A percentile compares a stretch with the other conserved stretches of the same genome.
Conservation (phyloP, 1,140 invertebrate genomes). For the Diprion similis region DNA sequence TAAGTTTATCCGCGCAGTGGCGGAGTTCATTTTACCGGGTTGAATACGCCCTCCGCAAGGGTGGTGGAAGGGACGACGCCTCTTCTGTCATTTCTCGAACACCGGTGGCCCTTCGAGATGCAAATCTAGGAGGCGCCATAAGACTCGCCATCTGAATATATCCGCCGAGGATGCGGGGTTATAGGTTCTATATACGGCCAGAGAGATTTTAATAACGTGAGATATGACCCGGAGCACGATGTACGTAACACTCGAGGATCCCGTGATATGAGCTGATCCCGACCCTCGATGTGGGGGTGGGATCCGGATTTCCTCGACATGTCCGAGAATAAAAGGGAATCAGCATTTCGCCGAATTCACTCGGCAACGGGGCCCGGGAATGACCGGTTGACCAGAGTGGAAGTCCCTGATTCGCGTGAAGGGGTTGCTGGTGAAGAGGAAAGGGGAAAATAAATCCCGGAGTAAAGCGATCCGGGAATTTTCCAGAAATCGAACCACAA, state of each 20-base stretch:
- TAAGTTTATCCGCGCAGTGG: too few species aligned
- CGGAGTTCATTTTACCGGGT: too few species aligned
- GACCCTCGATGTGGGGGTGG: too few species aligned
- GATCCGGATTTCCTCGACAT: too few species aligned
- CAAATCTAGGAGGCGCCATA: not conserved
- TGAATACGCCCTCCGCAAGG: not conserved
- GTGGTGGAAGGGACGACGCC: not conserved
- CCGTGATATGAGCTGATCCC: slow-evolving; percentile 2
- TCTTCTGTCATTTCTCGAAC: not conserved
- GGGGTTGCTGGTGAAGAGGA: not conserved
- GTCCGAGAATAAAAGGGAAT: too few species aligned
- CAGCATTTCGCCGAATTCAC: too few species aligned
- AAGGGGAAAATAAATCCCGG: not conserved
- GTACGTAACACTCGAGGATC: not conserved
- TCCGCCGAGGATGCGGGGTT: not conserved
- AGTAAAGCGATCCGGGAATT: not conserved
- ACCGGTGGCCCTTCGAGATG: not conserved
- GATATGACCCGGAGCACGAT: slow-evolving; percentile 20
- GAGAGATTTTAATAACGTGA: slow-evolving; percentile 30
- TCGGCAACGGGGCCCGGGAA: too few species aligned
- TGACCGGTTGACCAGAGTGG: too few species aligned
- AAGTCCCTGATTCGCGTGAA: not conserved
- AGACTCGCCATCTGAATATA: slow-evolving; percentile 4
- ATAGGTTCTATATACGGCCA: not conserved
- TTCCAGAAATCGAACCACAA: not conserved